Percentiles rank a stretch among this genome's conserved stretches.
These are phyloP conservation scores for Dysdera silvatica DNA, from an alignment of 1,140 invertebrate species.

Conservation along the genomic window DNA sequence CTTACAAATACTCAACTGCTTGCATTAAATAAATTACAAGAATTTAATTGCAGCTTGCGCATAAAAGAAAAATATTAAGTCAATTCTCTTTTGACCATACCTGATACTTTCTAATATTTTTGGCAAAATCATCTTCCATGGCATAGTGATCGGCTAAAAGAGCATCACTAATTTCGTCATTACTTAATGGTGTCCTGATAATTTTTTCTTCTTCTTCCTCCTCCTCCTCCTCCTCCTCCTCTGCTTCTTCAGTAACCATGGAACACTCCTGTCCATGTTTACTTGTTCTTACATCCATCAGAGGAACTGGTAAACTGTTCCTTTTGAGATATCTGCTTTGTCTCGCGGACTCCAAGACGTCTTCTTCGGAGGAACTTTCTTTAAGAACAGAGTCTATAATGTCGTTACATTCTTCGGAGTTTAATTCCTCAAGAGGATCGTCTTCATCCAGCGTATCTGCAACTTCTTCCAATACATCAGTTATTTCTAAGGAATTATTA, in stretches of 20 bases:
- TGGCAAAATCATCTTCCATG: slow-evolving; percentile 8
- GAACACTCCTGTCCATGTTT: too few relatives aligned
- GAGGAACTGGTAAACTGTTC: too few relatives aligned
- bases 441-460: not conserved
- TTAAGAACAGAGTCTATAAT: slow-evolving; percentile 22
- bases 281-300: too few relatives aligned
- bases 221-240: too few relatives aligned
- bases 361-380: slow-evolving; percentile 17
- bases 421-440: slow-evolving; percentile 19
- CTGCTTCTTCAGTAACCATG: too few relatives aligned
- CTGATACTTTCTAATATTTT: slow-evolving; percentile 11
- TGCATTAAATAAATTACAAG: too few relatives aligned
- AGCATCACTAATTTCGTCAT: not conserved
- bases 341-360: too few relatives aligned
- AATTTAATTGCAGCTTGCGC: not conserved
- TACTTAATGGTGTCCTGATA: slow-evolving; percentile 3
- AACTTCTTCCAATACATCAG: not conserved
- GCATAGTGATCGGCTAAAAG: slow-evolving; percentile 19
- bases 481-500: not conserved
- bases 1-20: too few relatives aligned
- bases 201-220: slow-evolving; percentile 19
- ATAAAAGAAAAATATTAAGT: not conserved
- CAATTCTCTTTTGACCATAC: not conserved
- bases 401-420: slow-evolving; percentile 21
- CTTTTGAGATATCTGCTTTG: too few relatives aligned